phyloP scores from a whole-genome alignment of 92 coral and sea anemone species.

The Scolanthus callimorphus region DNA sequence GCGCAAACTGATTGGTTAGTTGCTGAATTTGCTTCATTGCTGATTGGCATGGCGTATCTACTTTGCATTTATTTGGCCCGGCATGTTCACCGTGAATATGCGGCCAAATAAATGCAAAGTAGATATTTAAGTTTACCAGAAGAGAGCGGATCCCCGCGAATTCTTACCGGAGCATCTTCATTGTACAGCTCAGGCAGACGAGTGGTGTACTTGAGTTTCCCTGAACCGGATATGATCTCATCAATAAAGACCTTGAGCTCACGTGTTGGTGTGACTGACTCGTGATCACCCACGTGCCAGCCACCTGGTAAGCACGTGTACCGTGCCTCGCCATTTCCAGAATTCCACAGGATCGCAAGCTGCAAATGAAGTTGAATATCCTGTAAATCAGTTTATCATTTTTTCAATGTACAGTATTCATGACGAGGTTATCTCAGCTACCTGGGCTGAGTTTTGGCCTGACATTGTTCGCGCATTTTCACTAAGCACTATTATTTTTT shows the following conservation, averaged over 20 bases:
- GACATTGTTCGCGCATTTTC: too few relatives aligned
- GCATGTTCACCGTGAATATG: background rate
- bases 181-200: conserved; percentile 58
- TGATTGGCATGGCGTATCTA: too few relatives aligned
- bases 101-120: background rate
- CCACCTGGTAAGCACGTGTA: conserved; percentile 91
- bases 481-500: too few relatives aligned
- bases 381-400: background rate
- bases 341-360: conserved; percentile 89
- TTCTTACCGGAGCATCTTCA: conserved; percentile 84
- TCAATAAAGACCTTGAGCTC: conserved; percentile 51
- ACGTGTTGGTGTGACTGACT: conserved; percentile 36
- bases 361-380: background rate
- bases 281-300: conserved; percentile 60
- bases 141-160: too few relatives aligned
- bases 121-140: too few relatives aligned
- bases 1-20: too few relatives aligned
- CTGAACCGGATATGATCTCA: conserved; percentile 56
- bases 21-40: too few relatives aligned
- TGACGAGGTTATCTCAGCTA: too few relatives aligned
- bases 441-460: too few relatives aligned
- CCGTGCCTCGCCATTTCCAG: conserved; percentile 66
- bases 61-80: too few relatives aligned
- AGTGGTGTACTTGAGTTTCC: conserved; percentile 48
- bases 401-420: background rate